Evolutionary conservation across 2,113 vertebrate genomes (phyloP).

Genomic region (Psettodes erumei): DNA sequence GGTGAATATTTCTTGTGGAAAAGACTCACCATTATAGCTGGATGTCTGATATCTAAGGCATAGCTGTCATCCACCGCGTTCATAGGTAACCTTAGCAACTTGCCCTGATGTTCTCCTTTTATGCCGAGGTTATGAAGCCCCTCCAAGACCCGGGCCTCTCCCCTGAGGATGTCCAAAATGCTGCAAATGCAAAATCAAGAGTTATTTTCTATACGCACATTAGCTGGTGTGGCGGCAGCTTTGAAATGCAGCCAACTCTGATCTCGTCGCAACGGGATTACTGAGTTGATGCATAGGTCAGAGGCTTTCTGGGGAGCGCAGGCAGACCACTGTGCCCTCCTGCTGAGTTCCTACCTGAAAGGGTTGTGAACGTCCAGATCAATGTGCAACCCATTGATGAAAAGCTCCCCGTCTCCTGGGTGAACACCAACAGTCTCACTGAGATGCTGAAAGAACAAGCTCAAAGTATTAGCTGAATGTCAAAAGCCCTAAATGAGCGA

Average conservation of each 20-base stretch:
- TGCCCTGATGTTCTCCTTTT: constrained; percentile 82
- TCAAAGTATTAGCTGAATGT: constrained; percentile 31
- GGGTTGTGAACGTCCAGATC: constrained; percentile 90
- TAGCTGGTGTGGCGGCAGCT: constrained; percentile 1
- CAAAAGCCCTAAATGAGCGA: constrained; percentile 26
- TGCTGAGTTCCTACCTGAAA: constrained; percentile 87
- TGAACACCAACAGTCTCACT: constrained; percentile 87
- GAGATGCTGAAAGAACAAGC: constrained; percentile 84
- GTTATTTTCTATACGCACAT: constrained; percentile 7
- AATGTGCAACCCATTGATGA: constrained; percentile 92
- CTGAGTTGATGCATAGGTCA: constrained; percentile 5
- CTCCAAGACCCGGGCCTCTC: constrained; percentile 90
- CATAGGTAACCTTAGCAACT: constrained; percentile 86
- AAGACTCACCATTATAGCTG: constrained; percentile 89
- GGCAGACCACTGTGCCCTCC: constrained; percentile 18
- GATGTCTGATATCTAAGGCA: constrained; percentile 91
- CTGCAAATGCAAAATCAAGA: constrained; percentile 61
- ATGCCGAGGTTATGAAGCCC: constrained; percentile 92
- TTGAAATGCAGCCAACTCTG: constrained; percentile 8
- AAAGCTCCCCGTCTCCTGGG: constrained; percentile 90
- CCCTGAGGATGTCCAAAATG: constrained; percentile 87
- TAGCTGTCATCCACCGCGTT: constrained; percentile 82
- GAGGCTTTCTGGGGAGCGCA: constrained; percentile 18
- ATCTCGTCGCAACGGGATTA: constrained; percentile 31
- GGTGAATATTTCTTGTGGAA: constrained; percentile 17